Evolutionary conservation across 2,113 vertebrate genomes (phyloP), one percentile per base, ranked within the genome.

Genomic region (Phrynosoma platyrhinos): DNA sequence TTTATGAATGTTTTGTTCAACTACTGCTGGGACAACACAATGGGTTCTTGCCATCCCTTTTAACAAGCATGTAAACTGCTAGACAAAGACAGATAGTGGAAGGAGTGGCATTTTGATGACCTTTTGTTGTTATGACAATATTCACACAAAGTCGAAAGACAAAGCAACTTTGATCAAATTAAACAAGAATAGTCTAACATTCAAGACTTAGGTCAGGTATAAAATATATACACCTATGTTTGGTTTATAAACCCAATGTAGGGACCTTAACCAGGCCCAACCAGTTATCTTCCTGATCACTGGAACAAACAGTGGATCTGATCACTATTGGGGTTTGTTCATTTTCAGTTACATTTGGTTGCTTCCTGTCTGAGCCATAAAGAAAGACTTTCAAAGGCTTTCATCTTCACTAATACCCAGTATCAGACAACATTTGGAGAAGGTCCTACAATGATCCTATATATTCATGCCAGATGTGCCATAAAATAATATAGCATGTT

Each of bases 51-150:
- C 0, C n/a, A 0, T 40, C 75, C 4, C 66, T 2, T 1, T 1
- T 74, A 72, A 58, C 9, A 53, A 88, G 23, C 36, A 82, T 36
- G 12, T 69, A 88, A 92, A 55, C 58, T 83, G 53, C 53, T 0
- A 9, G 66, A 81, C 6, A 27, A 76, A 55, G 32, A 81, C 88
- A 82, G 25, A 4, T 80, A 53, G 14, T 5, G 10, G 58, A 47
- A 93, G 36, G 55, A 90, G 89, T 9, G 9, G 25, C 84, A 81
- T 79, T 71, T 62, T 62, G 14, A 76, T 84, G 76, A 85, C n/a
- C 27, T 92, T 64, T 0, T 0, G 13, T 78, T 76, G 83, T 79
- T 79, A 32, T 79, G 42, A 85, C 55, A 77, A 55, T 21, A 75
- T 76, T 68, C 18, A 66, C 82, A 79, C 52, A 2, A 53, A 74